Conservation (phyloP, 2,797 vertebrate species). For the Meriones psammophilus region DNA sequence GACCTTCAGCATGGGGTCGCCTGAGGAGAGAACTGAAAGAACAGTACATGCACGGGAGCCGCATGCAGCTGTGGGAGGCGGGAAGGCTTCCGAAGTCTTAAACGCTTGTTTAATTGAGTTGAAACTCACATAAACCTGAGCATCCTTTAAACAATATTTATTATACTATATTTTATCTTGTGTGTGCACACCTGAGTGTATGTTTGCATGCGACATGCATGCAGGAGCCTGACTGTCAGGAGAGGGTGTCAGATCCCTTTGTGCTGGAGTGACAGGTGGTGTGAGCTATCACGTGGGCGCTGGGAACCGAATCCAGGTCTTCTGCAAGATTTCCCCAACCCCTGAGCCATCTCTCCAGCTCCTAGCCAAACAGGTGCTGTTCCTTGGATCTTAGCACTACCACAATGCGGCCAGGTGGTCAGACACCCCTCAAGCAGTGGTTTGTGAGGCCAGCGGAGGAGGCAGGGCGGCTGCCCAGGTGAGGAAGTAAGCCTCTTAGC, state of each 20-base stretch:
- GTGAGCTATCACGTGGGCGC: too few species aligned
- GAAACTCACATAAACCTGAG: not conserved
- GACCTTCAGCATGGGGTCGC: not conserved
- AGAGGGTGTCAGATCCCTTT: not conserved
- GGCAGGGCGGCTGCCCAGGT: not conserved
- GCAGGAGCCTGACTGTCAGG: not conserved
- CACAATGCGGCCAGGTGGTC: too few species aligned
- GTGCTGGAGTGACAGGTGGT: not conserved
- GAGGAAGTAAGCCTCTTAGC: not conserved
- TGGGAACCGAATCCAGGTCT: not conserved
- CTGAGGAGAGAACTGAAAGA: not conserved
- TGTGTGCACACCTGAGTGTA: not conserved
- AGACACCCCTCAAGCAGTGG: not conserved
- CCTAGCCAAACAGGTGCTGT: not conserved
- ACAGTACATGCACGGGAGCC: too few species aligned
- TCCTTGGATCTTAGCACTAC: not conserved
- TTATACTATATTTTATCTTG: not conserved
- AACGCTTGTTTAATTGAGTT: not conserved
- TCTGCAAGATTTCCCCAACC: not conserved
- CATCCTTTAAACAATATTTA: not conserved
- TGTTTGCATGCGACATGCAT: too few species aligned
- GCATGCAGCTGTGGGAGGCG: not conserved
- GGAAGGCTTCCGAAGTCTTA: not conserved
- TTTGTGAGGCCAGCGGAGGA: not conserved
- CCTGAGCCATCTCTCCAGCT: not conserved